Evolutionary conservation across 2,888 invertebrate genomes (phyloP).

Genomic region (Tachina lurida): DNA sequence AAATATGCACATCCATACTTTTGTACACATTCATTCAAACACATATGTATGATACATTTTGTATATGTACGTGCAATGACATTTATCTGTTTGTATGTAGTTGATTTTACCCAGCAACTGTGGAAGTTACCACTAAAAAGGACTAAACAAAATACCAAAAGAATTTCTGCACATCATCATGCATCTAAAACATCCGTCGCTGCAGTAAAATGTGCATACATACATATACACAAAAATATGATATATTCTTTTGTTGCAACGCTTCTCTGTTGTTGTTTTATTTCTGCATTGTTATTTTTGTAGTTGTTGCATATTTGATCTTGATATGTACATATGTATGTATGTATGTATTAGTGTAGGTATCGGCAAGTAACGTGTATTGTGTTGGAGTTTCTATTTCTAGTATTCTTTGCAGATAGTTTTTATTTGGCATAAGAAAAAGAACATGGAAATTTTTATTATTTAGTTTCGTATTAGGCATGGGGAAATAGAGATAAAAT

Average conservation of each 20-base stretch:
- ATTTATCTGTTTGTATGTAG: slow-evolving; percentile 52
- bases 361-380: slow-evolving; percentile 49
- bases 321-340: slow-evolving; percentile 23
- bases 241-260: slow-evolving; percentile 65
- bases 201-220: neutral
- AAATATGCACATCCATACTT: neutral
- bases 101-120: slow-evolving; percentile 52
- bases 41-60: neutral
- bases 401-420: slow-evolving; percentile 31
- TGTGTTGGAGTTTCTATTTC: slow-evolving; percentile 59
- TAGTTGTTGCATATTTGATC: slow-evolving; percentile 57
- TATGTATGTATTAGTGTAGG: slow-evolving; percentile 11
- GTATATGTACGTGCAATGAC: slow-evolving; percentile 50
- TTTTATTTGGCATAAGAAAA: slow-evolving; percentile 45
- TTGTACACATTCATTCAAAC: neutral
- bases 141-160: slow-evolving; percentile 45
- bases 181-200: slow-evolving; percentile 16
- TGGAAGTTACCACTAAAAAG: slow-evolving; percentile 42
- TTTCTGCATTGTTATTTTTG: slow-evolving; percentile 29
- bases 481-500: neutral
- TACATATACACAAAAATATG: slow-evolving; percentile 45
- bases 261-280: neutral
- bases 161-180: slow-evolving; percentile 65
- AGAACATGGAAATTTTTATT: slow-evolving; percentile 22
- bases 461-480: neutral